phyloP scores from a whole-genome alignment of 2,888 invertebrate genomes.

The Drosophila stalkeri region DNA sequence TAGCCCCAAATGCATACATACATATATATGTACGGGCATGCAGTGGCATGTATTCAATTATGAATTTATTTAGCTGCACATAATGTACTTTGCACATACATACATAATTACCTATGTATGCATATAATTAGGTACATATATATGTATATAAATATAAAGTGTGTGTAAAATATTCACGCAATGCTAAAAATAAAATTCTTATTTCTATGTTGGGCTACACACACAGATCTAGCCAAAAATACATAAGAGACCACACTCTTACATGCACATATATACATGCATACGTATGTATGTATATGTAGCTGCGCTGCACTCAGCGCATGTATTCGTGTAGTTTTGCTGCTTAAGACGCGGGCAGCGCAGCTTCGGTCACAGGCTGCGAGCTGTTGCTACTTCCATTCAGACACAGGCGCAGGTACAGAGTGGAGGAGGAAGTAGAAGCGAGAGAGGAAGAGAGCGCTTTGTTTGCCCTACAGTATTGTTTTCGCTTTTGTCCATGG shows the following conservation, averaged over 20 bases:
- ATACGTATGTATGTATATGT: conserved; percentile 7
- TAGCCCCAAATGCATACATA: background rate
- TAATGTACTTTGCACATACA: background rate
- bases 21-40: background rate
- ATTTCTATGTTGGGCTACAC: conserved; percentile 63
- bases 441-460: conserved; percentile 8
- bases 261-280: conserved; percentile 6
- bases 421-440: background rate
- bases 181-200: conserved; percentile 68
- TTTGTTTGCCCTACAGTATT: conserved; percentile 60
- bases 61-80: conserved; percentile 5
- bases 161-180: conserved; percentile 60
- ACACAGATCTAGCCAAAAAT: conserved; percentile 26
- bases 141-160: conserved; percentile 20
- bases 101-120: conserved; percentile 7
- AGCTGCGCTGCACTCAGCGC: conserved; percentile 28
- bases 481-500: conserved; percentile 52
- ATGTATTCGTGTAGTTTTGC: conserved; percentile 9
- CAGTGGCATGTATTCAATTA: conserved; percentile 3
- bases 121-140: background rate
- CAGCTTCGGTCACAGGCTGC: conserved; percentile 32
- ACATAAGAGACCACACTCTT: conserved; percentile 6
- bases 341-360: conserved; percentile 17
- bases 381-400: conserved; percentile 41
- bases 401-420: conserved; percentile 30